phyloP scores from a whole-genome alignment of 1,140 invertebrate species.

The Manduca sexta region DNA sequence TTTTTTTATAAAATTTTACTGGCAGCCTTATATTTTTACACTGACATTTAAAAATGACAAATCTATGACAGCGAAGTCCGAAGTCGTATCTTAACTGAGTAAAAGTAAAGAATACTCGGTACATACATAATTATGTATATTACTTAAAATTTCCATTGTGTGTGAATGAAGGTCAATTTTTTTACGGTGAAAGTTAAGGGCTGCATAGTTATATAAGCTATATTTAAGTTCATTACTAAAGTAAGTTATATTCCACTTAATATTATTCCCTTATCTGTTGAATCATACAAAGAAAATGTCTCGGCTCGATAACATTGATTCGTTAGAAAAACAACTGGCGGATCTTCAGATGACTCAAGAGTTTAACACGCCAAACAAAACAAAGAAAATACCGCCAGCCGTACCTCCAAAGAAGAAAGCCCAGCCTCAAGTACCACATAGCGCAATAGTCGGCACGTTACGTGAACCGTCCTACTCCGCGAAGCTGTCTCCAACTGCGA shows the following conservation, averaged over 20 bases:
- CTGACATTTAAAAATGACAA: too few relatives aligned
- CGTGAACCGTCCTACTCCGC: conserved; percentile 63
- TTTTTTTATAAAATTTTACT: too few relatives aligned
- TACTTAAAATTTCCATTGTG: too few relatives aligned
- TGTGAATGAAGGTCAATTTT: too few relatives aligned
- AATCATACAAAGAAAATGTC: conserved; percentile 42
- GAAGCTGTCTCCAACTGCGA: conserved; percentile 39
- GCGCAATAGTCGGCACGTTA: conserved; percentile 50
- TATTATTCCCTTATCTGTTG: conserved; percentile 10
- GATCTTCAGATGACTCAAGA: conserved; percentile 71
- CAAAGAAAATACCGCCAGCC: conserved; percentile 82
- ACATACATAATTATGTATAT: too few relatives aligned
- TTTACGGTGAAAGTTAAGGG: background rate
- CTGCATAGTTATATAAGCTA: background rate
- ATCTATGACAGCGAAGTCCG: too few relatives aligned
- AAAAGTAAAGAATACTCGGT: too few relatives aligned
- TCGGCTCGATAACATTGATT: conserved; percentile 67
- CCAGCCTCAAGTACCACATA: conserved; percentile 78
- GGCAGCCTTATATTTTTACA: too few relatives aligned
- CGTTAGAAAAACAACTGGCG: conserved; percentile 74
- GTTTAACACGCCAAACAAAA: conserved; percentile 36
- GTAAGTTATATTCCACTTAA: background rate
- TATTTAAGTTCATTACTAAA: background rate
- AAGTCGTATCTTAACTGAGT: too few relatives aligned
- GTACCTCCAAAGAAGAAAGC: conserved; percentile 86